These are phyloP conservation scores for Oreortyx pictus DNA, from an alignment of 2,797 vertebrate species.

Conservation along the genomic window DNA sequence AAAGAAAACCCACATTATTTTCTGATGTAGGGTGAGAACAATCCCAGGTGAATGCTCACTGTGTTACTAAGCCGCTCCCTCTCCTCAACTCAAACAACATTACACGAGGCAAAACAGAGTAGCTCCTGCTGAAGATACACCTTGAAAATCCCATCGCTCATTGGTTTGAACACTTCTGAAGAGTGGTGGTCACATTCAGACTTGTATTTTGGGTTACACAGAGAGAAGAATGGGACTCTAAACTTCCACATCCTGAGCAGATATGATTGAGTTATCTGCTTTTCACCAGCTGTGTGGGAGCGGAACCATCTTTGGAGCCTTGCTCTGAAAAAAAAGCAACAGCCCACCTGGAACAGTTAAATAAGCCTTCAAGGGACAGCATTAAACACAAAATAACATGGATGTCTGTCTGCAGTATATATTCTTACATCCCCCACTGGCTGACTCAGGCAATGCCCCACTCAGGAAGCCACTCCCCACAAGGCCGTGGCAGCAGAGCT, in stretches of 20 bases:
- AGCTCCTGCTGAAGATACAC: background rate
- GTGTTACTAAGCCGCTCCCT: background rate
- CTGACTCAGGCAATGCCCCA: background rate
- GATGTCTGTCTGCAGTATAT: background rate
- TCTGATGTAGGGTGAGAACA: background rate
- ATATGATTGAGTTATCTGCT: background rate
- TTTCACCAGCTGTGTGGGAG: background rate
- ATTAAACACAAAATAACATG: accelerated
- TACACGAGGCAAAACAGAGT: accelerated
- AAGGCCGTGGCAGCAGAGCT: background rate
- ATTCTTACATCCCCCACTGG: background rate
- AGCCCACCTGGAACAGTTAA: background rate
- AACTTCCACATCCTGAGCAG: background rate
- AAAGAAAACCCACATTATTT: background rate
- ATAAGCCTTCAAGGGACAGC: background rate
- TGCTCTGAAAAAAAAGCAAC: background rate
- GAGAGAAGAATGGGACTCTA: background rate
- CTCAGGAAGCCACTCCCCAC: background rate
- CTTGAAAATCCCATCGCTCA: background rate
- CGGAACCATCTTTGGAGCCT: background rate
- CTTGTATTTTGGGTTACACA: background rate
- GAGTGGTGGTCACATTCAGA: background rate
- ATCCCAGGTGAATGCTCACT: background rate
- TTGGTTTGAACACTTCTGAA: background rate
- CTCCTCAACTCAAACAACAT: background rate